Evolutionary conservation across 1,140 invertebrate genomes (phyloP), one percentile per base, ranked within the genome.

Genomic region (Drosophila novamexicana): DNA sequence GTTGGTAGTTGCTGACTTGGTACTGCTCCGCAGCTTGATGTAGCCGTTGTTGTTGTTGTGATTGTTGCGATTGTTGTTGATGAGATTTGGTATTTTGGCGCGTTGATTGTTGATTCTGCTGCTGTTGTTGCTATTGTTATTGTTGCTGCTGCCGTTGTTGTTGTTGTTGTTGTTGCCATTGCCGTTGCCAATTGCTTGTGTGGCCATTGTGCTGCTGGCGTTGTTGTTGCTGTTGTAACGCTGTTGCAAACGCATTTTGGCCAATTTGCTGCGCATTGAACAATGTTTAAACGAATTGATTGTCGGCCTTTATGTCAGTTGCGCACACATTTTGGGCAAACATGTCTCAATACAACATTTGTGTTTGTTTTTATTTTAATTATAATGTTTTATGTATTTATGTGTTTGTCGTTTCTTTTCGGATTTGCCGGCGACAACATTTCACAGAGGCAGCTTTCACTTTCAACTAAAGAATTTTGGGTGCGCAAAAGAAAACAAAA

Each of bases 391-490:
- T 59, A 14, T 37, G 52, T 18, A 2, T 32, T 34, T 45, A 32
- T 54, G 66, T 72, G 49, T 73, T 76, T 75, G 67, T 77, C 63
- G n/a, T 73, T 62, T 68, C 77, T 58, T 37, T 62, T 68, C 72
- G 62, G 32, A 29, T 42, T 61, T 50, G 75, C 82, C 70, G 65
- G 76, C 44, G 45, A 75, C 71, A 63, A 68, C 77, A 76, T 75
- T 71, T 75, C 63, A 59, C 50, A 56, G 59, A 71, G 61, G 67
- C 76, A 74, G 80, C 83, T 88, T 88, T 88, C 84, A 83, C 83
- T 88, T 88, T 88, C 69, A 74, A 88, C 79, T 86, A 76, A 75
- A 89, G 79, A 83, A 86, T 86, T 77, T 73, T 65, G 53, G 68
- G 7, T 69, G 57, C 37, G 10, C 56, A 64, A 77, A 74, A 75